Evolutionary conservation across 1,140 invertebrate species (phyloP).

Genomic region (Phymastichus coffea): DNA sequence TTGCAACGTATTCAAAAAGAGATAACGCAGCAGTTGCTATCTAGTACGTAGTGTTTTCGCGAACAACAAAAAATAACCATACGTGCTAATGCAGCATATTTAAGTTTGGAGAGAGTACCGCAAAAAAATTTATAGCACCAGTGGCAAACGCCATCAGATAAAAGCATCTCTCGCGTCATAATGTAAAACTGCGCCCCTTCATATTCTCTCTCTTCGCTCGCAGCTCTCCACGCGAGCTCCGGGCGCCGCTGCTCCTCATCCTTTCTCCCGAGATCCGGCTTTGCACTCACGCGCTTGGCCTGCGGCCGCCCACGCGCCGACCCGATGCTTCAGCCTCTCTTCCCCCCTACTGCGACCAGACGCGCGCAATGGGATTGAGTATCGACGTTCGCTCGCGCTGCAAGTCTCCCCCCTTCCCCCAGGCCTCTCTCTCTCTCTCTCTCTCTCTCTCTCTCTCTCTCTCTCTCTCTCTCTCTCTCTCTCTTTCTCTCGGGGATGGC

Average conservation of each 20-base stretch:
- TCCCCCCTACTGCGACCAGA: not conserved
- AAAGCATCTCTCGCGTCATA: slow-evolving; percentile 52
- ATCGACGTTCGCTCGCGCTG: not conserved
- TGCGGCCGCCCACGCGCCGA: slow-evolving; percentile 58
- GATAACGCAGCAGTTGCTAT: no score
- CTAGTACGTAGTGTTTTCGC: no score
- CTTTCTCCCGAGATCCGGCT: no score
- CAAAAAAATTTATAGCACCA: no score
- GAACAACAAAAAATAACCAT: no score
- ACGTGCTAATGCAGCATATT: no score
- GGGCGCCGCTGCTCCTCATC: not conserved
- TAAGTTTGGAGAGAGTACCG: no score
- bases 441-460: no score
- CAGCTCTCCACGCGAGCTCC: slow-evolving; percentile 19
- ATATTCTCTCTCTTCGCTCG: slow-evolving; percentile 44
- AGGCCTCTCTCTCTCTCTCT: no score
- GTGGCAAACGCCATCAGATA: slow-evolving; percentile 53
- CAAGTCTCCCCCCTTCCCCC: not conserved
- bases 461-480: slow-evolving; percentile 17
- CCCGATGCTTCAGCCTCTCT: slow-evolving; percentile 35
- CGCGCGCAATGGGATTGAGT: not conserved
- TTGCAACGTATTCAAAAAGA: no score
- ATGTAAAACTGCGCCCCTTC: slow-evolving; percentile 43
- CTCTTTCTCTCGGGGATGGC: not conserved
- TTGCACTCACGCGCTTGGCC: slow-evolving; percentile 40